Percentiles rank a stretch among this genome's conserved stretches.
Evolutionary conservation across 2,113 vertebrate genomes (phyloP).

Genomic region (Caranx ignobilis): DNA sequence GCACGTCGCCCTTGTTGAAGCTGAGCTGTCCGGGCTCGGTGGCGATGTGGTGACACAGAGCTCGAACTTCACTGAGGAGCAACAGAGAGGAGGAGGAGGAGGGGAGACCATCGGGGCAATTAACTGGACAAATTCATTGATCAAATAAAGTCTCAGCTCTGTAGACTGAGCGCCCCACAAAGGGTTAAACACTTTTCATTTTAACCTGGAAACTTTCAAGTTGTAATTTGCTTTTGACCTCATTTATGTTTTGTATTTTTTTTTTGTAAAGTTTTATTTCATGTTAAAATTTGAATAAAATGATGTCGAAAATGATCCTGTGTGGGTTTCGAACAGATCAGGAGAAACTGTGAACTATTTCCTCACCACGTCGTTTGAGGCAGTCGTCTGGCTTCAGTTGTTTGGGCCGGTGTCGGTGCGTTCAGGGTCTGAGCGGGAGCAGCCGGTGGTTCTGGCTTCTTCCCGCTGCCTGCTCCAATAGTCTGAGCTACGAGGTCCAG

Average conservation of each 20-base stretch:
- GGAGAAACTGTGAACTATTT: neutral
- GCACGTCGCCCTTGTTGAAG: conserved; percentile 92
- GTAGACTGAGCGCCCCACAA: too few relatives aligned
- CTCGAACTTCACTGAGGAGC: conserved; percentile 88
- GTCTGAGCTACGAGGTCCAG: conserved; percentile 92
- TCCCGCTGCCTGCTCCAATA: conserved; percentile 84
- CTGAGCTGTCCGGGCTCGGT: conserved; percentile 92
- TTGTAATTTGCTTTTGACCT: neutral
- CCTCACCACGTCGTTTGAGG: conserved; percentile 67
- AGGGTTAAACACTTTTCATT: neutral
- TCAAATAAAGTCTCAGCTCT: too few relatives aligned
- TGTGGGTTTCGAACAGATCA: neutral
- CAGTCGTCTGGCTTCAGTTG: conserved; percentile 19
- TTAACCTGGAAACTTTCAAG: neutral
- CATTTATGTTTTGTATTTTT: too few relatives aligned
- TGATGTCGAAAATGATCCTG: too few relatives aligned
- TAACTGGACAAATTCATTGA: too few relatives aligned
- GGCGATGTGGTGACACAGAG: conserved; percentile 93
- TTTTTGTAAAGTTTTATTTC: too few relatives aligned
- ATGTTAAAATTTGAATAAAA: too few relatives aligned
- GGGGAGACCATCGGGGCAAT: too few relatives aligned
- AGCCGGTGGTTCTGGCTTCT: conserved; percentile 72
- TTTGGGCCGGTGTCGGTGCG: neutral
- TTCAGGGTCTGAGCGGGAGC: conserved; percentile 41
- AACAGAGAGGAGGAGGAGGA: conserved; percentile 15